Percentiles rank a stretch among this genome's conserved stretches.
Evolutionary conservation across 2,888 invertebrate species (phyloP).

Genomic region (Phanerotoma sp.): DNA sequence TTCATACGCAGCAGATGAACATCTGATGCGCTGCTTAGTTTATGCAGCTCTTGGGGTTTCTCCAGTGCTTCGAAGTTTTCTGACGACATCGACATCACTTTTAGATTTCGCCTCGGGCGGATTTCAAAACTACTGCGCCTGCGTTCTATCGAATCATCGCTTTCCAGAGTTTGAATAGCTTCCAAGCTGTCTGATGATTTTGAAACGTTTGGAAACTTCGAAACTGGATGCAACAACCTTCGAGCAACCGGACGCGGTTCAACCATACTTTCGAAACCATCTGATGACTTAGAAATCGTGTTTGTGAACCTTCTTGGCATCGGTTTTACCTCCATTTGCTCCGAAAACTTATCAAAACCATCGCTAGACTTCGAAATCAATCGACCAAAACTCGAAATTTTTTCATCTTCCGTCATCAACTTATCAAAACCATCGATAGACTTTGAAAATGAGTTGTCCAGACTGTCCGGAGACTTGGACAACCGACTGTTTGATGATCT

Average conservation of each 20-base stretch:
- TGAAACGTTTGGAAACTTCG: slow-evolving; percentile 45
- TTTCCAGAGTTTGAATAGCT: slow-evolving; percentile 41
- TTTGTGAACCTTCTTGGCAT: slow-evolving; percentile 26
- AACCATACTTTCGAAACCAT: slow-evolving; percentile 46
- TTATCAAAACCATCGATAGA: slow-evolving; percentile 50
- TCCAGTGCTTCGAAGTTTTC: slow-evolving; percentile 49
- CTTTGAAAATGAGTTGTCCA: slow-evolving; percentile 48
- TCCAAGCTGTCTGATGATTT: slow-evolving; percentile 52
- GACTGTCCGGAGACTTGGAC: slow-evolving; percentile 51
- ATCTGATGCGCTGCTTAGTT: slow-evolving; percentile 49
- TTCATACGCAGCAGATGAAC: slow-evolving; percentile 42
- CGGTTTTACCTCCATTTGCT: slow-evolving; percentile 25
- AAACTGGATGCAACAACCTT: slow-evolving; percentile 31
- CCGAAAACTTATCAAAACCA: slow-evolving; percentile 27
- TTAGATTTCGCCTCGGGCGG: slow-evolving; percentile 35
- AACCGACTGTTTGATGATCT: slow-evolving; percentile 44
- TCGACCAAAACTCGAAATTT: slow-evolving; percentile 26
- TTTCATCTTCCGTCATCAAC: slow-evolving; percentile 39
- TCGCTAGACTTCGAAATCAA: slow-evolving; percentile 48
- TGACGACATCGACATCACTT: slow-evolving; percentile 51
- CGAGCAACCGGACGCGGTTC: slow-evolving; percentile 28
- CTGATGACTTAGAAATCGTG: slow-evolving; percentile 47
- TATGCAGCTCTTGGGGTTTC: slow-evolving; percentile 37
- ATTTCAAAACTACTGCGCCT: slow-evolving; percentile 46
- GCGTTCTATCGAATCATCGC: slow-evolving; percentile 40